Evolutionary conservation across 2,888 invertebrate species (phyloP).

Genomic region (Noctua fimbriata): DNA sequence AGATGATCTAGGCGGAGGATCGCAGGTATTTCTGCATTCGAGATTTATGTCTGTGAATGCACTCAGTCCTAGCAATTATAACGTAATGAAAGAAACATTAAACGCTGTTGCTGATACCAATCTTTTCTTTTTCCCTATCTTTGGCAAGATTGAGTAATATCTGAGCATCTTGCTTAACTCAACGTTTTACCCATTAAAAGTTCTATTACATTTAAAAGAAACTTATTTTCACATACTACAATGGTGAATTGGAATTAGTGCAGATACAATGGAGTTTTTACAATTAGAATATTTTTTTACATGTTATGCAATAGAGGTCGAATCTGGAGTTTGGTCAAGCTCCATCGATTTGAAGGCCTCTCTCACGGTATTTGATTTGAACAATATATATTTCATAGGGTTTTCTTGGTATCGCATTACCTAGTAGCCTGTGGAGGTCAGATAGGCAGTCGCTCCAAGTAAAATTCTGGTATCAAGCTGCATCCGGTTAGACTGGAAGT

Average conservation of each 20-base stretch:
- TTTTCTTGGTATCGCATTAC: background rate
- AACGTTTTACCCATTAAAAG: constrained; percentile 26
- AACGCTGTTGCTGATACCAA: constrained; percentile 14
- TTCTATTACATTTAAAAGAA: constrained; percentile 41
- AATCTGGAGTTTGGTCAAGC: background rate
- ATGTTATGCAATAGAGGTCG: constrained; percentile 31
- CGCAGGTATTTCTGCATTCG: constrained; percentile 3
- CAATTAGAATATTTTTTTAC: constrained; percentile 51
- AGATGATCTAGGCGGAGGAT: background rate
- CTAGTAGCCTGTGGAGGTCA: no score
- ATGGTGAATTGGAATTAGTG: constrained; percentile 41
- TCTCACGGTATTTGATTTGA: constrained; percentile 39
- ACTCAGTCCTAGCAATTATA: constrained; percentile 11
- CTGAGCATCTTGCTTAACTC: constrained; percentile 29
- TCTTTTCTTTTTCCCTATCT: constrained; percentile 32
- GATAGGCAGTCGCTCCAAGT: no score
- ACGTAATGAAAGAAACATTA: constrained; percentile 24
- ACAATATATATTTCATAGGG: background rate
- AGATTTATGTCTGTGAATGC: constrained; percentile 8
- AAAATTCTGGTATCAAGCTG: no score
- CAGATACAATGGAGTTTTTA: constrained; percentile 54
- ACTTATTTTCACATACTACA: constrained; percentile 48
- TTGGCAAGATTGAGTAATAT: constrained; percentile 26
- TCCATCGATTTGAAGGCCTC: constrained; percentile 32
- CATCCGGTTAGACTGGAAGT: no score